phyloP scores from a whole-genome alignment of 1,140 invertebrate species.

The Bemisia tabaci region DNA sequence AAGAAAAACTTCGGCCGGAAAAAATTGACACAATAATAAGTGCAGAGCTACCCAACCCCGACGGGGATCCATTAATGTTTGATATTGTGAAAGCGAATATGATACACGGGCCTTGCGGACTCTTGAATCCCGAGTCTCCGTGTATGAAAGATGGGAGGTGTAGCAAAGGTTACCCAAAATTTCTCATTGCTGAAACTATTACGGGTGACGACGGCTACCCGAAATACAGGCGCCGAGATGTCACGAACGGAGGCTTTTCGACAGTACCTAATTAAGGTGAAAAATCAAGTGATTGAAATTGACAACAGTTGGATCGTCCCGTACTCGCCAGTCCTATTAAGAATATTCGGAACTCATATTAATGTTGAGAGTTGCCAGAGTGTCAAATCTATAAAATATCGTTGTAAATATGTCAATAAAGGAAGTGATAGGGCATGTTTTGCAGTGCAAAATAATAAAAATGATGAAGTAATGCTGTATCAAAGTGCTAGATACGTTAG shows the following conservation, averaged over 20 bases:
- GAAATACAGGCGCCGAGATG: conserved; percentile 26
- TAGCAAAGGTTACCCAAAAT: conserved; percentile 28
- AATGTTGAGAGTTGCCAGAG: conserved; percentile 30
- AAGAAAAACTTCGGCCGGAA: not conserved
- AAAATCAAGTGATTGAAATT: too few species aligned
- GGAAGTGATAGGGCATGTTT: conserved; percentile 24
- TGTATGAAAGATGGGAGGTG: conserved; percentile 29
- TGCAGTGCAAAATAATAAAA: conserved; percentile 14
- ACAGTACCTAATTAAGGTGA: too few species aligned
- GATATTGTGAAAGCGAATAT: not conserved
- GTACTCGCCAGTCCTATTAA: conserved; percentile 26
- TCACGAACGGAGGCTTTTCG: conserved; percentile 21
- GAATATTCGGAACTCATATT: conserved; percentile 28
- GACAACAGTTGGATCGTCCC: conserved; percentile 31
- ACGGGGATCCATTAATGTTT: not conserved
- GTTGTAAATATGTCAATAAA: conserved; percentile 29
- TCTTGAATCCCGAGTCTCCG: conserved; percentile 17
- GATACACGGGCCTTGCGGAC: conserved; percentile 9
- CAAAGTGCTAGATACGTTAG: conserved; percentile 32
- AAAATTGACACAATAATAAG: not conserved
- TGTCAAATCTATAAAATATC: conserved; percentile 29
- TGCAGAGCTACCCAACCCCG: not conserved
- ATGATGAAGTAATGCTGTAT: conserved; percentile 26
- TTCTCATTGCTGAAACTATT: conserved; percentile 23
- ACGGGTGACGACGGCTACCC: conserved; percentile 32